phyloP scores from a whole-genome alignment of 1,140 invertebrate genomes.

The Conus ventricosus region DNA sequence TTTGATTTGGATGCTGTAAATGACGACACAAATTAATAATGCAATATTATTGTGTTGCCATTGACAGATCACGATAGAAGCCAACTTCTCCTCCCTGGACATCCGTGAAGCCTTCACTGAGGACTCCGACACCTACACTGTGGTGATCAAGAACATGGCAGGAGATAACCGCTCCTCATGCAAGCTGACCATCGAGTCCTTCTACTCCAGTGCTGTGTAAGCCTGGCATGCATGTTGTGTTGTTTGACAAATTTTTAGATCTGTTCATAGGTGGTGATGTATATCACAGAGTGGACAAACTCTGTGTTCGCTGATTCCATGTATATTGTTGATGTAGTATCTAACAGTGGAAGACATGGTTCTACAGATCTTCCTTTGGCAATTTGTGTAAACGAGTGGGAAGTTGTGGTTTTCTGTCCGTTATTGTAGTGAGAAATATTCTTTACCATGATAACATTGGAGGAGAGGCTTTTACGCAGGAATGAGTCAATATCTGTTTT shows the following conservation, averaged over 20 bases:
- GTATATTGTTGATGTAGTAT: background rate
- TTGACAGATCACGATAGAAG: conserved; percentile 66
- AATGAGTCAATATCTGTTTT: too few species aligned
- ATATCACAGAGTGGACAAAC: background rate
- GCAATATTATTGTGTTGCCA: conserved; percentile 31
- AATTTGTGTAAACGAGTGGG: too few species aligned
- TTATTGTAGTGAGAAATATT: too few species aligned
- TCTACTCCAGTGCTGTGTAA: conserved; percentile 69
- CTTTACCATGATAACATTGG: too few species aligned
- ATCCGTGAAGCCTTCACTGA: conserved; percentile 97
- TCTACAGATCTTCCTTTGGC: too few species aligned
- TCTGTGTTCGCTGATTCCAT: background rate
- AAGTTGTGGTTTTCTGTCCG: too few species aligned
- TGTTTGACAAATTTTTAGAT: background rate
- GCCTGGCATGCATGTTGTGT: conserved; percentile 29
- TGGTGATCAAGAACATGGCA: conserved; percentile 94
- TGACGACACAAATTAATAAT: too few species aligned
- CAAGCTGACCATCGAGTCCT: conserved; percentile 67
- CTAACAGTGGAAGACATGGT: too few species aligned
- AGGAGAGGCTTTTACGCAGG: too few species aligned
- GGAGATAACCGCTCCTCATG: conserved; percentile 79
- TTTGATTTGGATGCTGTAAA: too few species aligned
- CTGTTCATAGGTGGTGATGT: background rate
- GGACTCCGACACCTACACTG: conserved; percentile 97
- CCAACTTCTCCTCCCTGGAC: conserved; percentile 80